phyloP scores from a whole-genome alignment of 2,888 invertebrate genomes.

The Rhyacophila evoluta region DNA sequence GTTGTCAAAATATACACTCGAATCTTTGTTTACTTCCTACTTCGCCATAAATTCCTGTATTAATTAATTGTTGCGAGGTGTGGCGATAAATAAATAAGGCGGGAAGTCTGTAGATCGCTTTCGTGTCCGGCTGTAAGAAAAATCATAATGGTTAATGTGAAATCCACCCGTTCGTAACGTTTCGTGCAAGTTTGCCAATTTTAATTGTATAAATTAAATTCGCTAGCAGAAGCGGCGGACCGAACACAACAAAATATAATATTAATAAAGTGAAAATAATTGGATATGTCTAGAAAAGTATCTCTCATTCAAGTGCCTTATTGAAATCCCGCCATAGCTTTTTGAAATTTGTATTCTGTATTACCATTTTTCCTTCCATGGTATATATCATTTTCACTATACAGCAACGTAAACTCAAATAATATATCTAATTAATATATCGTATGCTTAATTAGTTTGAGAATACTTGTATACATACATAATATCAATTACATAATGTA shows the following conservation, averaged over 20 bases:
- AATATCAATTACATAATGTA: no score
- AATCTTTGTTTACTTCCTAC: constrained; percentile 9
- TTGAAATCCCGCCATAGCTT: not conserved
- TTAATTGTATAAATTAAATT: constrained; percentile 53
- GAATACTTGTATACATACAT: no score
- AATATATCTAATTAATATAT: no score
- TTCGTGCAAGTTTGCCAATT: constrained; percentile 46
- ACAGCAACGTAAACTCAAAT: no score
- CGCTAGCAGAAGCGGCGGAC: constrained; percentile 25
- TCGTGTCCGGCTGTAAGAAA: not conserved
- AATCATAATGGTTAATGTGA: constrained; percentile 31
- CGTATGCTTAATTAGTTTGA: no score
- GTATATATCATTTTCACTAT: not conserved
- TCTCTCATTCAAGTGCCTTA: not conserved
- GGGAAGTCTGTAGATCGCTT: not conserved
- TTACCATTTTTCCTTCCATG: not conserved
- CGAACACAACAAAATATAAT: constrained; percentile 42
- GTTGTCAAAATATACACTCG: not conserved
- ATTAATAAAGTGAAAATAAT: constrained; percentile 35
- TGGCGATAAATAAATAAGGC: not conserved
- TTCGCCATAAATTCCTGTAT: not conserved
- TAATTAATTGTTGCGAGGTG: not conserved
- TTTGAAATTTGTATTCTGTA: not conserved
- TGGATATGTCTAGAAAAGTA: constrained; percentile 31
- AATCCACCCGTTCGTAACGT: constrained; percentile 46